Base-by-base conservation (phyloP, 1,140 invertebrate species). In the Drosophila athabasca region DNA sequence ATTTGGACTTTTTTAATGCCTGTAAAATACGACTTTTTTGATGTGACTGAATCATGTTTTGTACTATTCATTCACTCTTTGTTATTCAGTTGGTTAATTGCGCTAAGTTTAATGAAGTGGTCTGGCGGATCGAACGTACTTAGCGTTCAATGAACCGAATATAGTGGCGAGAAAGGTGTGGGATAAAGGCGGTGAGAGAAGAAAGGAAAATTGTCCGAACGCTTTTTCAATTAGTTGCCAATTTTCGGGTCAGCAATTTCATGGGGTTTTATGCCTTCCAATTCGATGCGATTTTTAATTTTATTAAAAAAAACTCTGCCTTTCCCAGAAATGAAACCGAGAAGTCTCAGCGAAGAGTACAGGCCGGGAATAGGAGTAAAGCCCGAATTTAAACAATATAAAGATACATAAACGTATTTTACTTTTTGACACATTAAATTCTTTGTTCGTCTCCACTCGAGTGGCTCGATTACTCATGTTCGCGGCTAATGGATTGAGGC, bases 81-180 rank as follows among this genome's bases (percentile, higher is more conserved):
- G 48, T 60, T 80, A 54, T 66, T 62, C 62, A 59, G 59, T 43
- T 54, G 48, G 61, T 59, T 74, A 75, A 69, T 78, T 74, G 69
- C 54, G 39, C 49, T 55, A 11, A 39, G 46, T 60, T 66, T 76
- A 71, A 71, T 71, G 61, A 71, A 74, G 59, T 76, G 41, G 53
- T 64, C 43, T 22, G 35, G 41, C 52, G 45, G 55, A 62, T 58
- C 52, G 41, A 29, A 41, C 9, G 6, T 43, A 67, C 48, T 66
- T 19, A 15, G n/a, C 62, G 77, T 71, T 51, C 65, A 76, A 66
- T 58, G 73, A 82, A 77, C 64, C 65, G 48, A 46, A 73, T 41
- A 68, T 57, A 67, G 57, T 44, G 45, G 45, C 15, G n/a, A 39
- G 29, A 58, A 59, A 59, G 41, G 60, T 19, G 61, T 39, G 35